Conservation (phyloP, 2,888 invertebrate species). For the Cephus sareptanus region DNA sequence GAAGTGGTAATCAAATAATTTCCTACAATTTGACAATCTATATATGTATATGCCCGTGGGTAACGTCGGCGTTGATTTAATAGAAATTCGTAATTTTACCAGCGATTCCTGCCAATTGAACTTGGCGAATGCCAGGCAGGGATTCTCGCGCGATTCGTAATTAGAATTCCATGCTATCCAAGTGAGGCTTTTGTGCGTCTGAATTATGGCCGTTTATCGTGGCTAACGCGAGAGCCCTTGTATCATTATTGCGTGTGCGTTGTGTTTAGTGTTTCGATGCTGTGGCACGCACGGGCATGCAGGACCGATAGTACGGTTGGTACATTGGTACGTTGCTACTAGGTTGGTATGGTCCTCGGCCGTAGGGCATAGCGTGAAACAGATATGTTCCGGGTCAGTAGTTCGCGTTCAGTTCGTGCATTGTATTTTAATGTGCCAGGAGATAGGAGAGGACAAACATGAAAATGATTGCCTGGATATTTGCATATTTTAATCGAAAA, state of each 20-base stretch:
- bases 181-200: conserved; percentile 42
- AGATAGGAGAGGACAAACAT: conserved; percentile 22
- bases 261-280: too few species aligned
- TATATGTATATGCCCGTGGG: too few species aligned
- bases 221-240: conserved; percentile 10
- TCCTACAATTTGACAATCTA: too few species aligned
- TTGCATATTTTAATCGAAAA: conserved; percentile 24
- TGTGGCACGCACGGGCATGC: too few species aligned
- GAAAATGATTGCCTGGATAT: conserved; percentile 20
- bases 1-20: too few species aligned
- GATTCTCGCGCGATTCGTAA: conserved; percentile 31
- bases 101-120: too few species aligned
- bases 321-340: conserved; percentile 1
- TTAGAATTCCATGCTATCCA: conserved; percentile 43
- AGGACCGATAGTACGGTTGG: too few species aligned
- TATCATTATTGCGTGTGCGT: too few species aligned
- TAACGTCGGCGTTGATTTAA: too few species aligned
- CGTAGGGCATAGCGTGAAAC: conserved; percentile 13
- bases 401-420: conserved; percentile 28
- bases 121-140: background rate
- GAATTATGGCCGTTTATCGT: conserved; percentile 46
- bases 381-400: conserved; percentile 30
- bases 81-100: too few species aligned
- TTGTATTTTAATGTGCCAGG: conserved; percentile 17
- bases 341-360: background rate